Percentiles rank a stretch among this genome's conserved stretches.
phyloP scores from a whole-genome alignment of 2,797 vertebrate genomes.

The Mus minutoides region DNA sequence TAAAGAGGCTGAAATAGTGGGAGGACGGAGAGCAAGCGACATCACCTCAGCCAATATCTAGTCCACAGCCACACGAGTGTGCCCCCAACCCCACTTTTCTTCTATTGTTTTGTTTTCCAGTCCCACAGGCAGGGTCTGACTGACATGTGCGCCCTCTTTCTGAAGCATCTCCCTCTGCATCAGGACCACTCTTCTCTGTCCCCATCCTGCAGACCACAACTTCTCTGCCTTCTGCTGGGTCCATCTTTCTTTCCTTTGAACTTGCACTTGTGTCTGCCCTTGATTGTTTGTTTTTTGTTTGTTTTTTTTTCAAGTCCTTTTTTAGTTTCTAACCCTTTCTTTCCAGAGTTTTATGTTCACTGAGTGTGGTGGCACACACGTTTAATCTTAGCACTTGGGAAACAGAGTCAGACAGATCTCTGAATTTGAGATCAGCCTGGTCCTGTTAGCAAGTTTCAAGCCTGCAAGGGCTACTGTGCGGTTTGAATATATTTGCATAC shows the following conservation, averaged over 20 bases:
- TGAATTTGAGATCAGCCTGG: background rate
- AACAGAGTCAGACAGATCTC: background rate
- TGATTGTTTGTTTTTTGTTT: too few species aligned
- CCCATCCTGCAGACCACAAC: accelerated
- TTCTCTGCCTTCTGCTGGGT: background rate
- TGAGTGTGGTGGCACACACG: background rate
- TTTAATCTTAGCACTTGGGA: background rate
- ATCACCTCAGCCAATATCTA: background rate
- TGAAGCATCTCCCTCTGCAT: background rate
- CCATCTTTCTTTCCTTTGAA: background rate
- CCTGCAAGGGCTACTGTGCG: background rate
- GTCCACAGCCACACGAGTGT: background rate
- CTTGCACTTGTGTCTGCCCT: background rate
- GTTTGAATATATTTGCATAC: background rate
- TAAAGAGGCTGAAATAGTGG: background rate
- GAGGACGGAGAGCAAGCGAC: background rate
- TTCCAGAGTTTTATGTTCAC: background rate
- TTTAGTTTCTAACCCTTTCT: background rate
- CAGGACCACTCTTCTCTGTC: background rate
- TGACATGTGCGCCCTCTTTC: background rate
- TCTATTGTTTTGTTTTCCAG: background rate
- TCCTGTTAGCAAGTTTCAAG: background rate
- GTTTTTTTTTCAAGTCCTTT: background rate
- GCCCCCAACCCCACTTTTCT: background rate
- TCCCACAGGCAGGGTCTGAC: background rate